These are phyloP conservation scores for Macropis europaea DNA, from an alignment of 2,888 invertebrate species.

Conservation along the genomic window DNA sequence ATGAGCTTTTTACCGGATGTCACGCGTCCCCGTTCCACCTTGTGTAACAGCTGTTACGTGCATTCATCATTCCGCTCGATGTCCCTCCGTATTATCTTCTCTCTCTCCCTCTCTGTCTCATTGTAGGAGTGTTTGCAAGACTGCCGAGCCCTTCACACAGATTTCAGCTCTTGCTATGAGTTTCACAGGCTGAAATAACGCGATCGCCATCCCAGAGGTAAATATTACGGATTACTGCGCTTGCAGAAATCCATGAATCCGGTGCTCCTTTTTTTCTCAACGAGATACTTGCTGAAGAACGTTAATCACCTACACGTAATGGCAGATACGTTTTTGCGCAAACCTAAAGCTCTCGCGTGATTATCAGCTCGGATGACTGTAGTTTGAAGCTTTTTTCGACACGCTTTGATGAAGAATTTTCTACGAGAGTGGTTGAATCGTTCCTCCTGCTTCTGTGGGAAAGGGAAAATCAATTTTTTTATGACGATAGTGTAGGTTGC, in stretches of 20 bases:
- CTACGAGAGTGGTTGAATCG: no score
- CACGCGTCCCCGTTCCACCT: constrained; percentile 31
- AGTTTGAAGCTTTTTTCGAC: no score
- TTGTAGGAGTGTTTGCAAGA: constrained; percentile 45
- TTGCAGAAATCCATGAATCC: background rate
- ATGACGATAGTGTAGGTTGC: no score
- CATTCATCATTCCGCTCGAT: constrained; percentile 55
- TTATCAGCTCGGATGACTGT: no score
- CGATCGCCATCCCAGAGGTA: constrained; percentile 15
- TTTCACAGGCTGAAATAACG: constrained; percentile 18
- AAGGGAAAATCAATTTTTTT: no score
- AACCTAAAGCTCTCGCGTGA: no score
- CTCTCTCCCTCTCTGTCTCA: no score
- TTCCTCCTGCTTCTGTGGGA: no score
- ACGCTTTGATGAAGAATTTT: no score
- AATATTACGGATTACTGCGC: constrained; percentile 31
- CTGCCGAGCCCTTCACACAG: constrained; percentile 29
- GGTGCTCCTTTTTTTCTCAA: background rate
- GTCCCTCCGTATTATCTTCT: constrained; percentile 41
- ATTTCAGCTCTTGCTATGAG: constrained; percentile 33
- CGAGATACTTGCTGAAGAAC: background rate
- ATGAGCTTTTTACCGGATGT: constrained; percentile 44
- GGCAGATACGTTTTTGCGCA: background rate
- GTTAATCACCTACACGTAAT: constrained; percentile 1
- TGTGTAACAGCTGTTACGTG: constrained; percentile 48